Evolutionary conservation across 2,113 vertebrate species (phyloP).

Genomic region (Stegastes partitus): DNA sequence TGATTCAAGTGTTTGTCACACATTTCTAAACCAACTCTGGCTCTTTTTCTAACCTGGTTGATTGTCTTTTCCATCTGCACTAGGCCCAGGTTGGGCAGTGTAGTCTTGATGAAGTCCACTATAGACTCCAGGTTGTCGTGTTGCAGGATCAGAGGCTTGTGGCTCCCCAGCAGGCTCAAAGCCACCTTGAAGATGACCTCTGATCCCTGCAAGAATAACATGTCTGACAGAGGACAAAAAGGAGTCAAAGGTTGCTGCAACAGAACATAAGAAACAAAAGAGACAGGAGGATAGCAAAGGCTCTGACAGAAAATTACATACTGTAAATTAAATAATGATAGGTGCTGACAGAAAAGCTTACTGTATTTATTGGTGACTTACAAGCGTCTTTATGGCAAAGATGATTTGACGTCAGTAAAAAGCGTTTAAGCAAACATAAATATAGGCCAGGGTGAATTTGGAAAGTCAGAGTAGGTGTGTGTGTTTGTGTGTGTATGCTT

Average conservation of each 20-base stretch:
- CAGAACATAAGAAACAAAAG: neutral
- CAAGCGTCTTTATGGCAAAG: conserved; percentile 21
- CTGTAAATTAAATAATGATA: conserved; percentile 24
- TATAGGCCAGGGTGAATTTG: conserved; percentile 38
- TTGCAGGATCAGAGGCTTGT: conserved; percentile 95
- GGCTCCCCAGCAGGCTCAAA: conserved; percentile 93
- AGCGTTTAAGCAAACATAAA: conserved; percentile 58
- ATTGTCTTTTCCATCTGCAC: conserved; percentile 99
- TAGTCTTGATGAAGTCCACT: conserved; percentile 96
- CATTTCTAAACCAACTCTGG: neutral
- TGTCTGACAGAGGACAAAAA: conserved; percentile 83
- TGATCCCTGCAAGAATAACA: conserved; percentile 94
- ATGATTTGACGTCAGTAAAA: conserved; percentile 60
- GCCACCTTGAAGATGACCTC: conserved; percentile 98
- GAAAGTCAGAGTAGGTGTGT: conserved; percentile 40
- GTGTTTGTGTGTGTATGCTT: conserved; percentile 40
- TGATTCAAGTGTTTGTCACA: neutral
- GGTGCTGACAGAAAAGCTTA: conserved; percentile 17
- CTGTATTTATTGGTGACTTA: conserved; percentile 31
- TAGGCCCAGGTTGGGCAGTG: conserved; percentile 93
- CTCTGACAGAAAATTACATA: neutral
- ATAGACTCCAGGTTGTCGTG: conserved; percentile 95
- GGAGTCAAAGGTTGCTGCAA: neutral
- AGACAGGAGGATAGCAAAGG: neutral
- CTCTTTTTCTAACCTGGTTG: conserved; percentile 87